Evolutionary conservation across 1,140 invertebrate genomes (phyloP).

Genomic region (Trinorchestia longiramus): DNA sequence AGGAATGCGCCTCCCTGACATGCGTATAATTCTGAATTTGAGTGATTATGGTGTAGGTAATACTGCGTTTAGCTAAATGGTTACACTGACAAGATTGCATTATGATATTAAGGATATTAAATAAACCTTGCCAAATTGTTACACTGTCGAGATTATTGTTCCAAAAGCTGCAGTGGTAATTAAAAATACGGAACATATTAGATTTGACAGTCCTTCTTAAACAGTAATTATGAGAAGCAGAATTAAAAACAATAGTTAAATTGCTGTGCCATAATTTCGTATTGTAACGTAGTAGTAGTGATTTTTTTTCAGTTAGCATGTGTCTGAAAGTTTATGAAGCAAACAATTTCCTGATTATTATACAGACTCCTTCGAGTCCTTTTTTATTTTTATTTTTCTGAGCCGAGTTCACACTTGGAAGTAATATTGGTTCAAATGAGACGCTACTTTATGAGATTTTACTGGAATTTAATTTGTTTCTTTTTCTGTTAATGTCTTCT

Average conservation of each 20-base stretch:
- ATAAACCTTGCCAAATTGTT: neutral
- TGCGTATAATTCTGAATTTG: neutral
- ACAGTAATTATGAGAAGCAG: neutral
- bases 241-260: neutral
- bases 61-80: neutral
- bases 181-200: neutral
- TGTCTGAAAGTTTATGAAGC: neutral
- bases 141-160: neutral
- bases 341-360: neutral
- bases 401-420: neutral
- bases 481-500: neutral
- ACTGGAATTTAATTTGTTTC: neutral
- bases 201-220: neutral
- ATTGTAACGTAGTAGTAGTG: neutral
- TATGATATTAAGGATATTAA: too few relatives aligned
- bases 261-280: neutral
- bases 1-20: neutral
- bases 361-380: neutral
- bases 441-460: neutral
- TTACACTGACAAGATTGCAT: neutral
- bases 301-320: neutral
- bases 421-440: neutral
- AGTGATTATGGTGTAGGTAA: neutral
- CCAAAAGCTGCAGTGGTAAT: neutral
- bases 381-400: neutral